Conservation (phyloP, 2,888 invertebrate species). For the Protula sp. region DNA sequence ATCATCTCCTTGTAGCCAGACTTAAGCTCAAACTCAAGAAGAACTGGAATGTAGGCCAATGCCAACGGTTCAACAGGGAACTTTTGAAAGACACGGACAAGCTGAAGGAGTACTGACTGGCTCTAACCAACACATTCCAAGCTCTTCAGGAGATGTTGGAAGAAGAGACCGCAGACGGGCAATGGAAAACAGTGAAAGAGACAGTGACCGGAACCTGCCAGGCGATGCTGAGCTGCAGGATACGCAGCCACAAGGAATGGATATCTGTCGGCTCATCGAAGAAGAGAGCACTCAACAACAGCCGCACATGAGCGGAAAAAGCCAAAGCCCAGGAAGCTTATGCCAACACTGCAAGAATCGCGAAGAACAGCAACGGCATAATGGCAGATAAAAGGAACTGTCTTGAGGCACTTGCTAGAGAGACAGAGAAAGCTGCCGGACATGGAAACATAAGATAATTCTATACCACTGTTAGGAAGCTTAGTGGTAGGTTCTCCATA, state of each 20-base stretch:
- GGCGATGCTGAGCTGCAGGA: background rate
- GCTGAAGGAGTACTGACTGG: no score
- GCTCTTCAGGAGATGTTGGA: background rate
- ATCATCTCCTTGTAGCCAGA: background rate
- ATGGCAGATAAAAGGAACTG: background rate
- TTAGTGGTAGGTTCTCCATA: background rate
- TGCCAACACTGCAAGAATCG: background rate
- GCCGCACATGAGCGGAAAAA: background rate
- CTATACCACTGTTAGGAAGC: background rate
- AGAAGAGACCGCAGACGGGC: background rate
- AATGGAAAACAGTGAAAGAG: background rate
- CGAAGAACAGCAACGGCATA: background rate
- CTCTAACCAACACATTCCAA: constrained; percentile 1
- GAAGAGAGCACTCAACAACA: background rate
- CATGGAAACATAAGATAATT: background rate
- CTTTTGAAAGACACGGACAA: no score
- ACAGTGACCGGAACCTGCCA: background rate
- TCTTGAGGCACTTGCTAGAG: background rate
- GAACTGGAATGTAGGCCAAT: no score
- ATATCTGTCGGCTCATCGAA: background rate
- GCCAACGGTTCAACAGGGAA: no score
- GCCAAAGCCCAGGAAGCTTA: background rate
- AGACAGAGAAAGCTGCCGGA: background rate
- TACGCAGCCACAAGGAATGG: background rate
- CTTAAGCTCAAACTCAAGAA: background rate